phyloP scores from a whole-genome alignment of 2,113 vertebrate species.

The Alces alces region DNA sequence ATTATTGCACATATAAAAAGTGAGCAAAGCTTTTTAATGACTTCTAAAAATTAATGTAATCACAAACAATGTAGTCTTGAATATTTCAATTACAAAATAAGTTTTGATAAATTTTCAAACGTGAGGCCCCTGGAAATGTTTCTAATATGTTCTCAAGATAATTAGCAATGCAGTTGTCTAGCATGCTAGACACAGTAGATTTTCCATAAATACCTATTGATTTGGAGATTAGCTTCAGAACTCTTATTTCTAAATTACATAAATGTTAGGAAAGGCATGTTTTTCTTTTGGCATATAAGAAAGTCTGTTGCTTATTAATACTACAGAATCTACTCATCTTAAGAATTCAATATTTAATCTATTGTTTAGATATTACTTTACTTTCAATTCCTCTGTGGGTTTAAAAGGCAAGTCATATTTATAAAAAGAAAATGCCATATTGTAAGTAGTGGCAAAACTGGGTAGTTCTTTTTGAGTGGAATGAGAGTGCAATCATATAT shows the following conservation, averaged over 20 bases:
- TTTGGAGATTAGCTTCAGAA: background rate
- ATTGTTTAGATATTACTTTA: background rate
- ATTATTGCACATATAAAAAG: background rate
- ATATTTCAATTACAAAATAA: conserved; percentile 14
- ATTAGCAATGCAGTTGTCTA: background rate
- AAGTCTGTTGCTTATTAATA: background rate
- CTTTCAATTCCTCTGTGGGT: background rate
- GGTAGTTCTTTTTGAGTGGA: background rate
- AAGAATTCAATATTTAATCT: background rate
- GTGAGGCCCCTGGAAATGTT: background rate
- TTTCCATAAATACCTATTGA: background rate
- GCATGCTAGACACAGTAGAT: background rate
- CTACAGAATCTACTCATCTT: background rate
- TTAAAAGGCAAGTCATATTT: background rate
- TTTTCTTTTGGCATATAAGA: background rate
- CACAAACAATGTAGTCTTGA: background rate
- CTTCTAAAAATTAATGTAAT: background rate
- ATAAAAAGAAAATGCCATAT: background rate
- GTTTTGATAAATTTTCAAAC: background rate
- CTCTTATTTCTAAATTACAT: background rate
- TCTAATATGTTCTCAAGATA: background rate
- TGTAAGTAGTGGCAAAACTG: background rate
- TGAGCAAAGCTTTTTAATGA: conserved; percentile 15
- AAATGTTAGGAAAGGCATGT: background rate
- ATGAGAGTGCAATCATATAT: background rate